Evolutionary conservation across 2,113 vertebrate genomes (phyloP), one percentile per base, ranked within the genome.

Genomic region (Sturnus vulgaris): DNA sequence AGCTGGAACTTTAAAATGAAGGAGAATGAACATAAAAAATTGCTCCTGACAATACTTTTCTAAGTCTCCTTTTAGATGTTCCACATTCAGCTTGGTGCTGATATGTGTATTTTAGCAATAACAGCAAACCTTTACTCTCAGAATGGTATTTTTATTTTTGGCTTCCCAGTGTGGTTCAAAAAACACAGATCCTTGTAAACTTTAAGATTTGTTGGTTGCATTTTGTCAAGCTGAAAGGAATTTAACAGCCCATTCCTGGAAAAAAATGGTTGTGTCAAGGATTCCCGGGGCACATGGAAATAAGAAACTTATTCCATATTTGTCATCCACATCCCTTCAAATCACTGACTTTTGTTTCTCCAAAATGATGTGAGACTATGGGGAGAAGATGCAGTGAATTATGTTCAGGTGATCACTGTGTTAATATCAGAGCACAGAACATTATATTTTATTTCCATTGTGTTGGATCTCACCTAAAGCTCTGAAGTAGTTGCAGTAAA

Each of bases 221-320:
- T 85, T 96, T 92, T 89, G 42, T 80, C 56, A 87, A 39, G 24
- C 19, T 81, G 47, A 91, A 95, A 93, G 40, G 71, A 91, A 60
- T 78, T 92, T 86, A 82, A 49, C 40, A 72, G 22, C 33, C 39
- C 5, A 1, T 76, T 93, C 31, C 76, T 83, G 64, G 39, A 59
- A 93, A 89, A 91, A 95, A 86, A 80, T 83, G 35, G 20, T 93
- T 49, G 35, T 77, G 70, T 93, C 59, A 63, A 83, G 42, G 44
- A 79, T 80, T 90, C 69, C 21, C 4, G 13, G 69, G 47, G 33
- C 24, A 31, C 35, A 20, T 10, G 68, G 68, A 76, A 75, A 86
- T 76, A 70, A 77, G 55, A 85, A 44, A 53, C 28, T 49, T 85
- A 25, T 73, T 81, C 86, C 13, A 10, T 25, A 59, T 46, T 25